phyloP scores from a whole-genome alignment of 2,113 vertebrate species.

The Myrmecobius fasciatus region DNA sequence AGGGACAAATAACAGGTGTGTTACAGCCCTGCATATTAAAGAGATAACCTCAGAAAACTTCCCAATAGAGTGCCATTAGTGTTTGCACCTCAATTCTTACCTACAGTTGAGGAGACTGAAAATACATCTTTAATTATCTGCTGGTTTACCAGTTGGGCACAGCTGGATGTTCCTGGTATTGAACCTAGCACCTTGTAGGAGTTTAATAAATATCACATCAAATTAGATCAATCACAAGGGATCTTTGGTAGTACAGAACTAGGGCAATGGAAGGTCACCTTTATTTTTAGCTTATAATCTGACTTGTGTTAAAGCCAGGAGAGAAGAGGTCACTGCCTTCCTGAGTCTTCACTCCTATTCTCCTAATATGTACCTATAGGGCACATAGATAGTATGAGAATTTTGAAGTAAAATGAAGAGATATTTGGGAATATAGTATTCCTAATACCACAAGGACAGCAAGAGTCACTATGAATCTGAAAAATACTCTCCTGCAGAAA shows the following conservation, averaged over 20 bases:
- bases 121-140: not conserved
- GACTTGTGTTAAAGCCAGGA: conserved; percentile 4
- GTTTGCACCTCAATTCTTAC: not conserved
- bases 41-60: not conserved
- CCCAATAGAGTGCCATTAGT: not conserved
- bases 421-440: not conserved
- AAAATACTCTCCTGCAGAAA: not conserved
- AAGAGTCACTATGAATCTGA: not conserved
- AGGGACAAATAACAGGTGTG: conserved; percentile 55
- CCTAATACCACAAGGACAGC: not conserved
- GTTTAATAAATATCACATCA: conserved; percentile 20
- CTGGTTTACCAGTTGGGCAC: not conserved
- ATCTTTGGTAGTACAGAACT: not conserved
- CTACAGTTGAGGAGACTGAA: not conserved
- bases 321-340: not conserved
- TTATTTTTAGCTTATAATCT: conserved; percentile 11
- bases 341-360: conserved; percentile 21
- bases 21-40: conserved; percentile 5
- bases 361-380: not conserved
- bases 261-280: not conserved
- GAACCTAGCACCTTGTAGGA: not conserved
- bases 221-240: conserved; percentile 29
- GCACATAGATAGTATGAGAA: not conserved
- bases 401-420: conserved; percentile 7
- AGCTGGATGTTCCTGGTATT: not conserved